phyloP scores from a whole-genome alignment of 2,113 vertebrate species.

The Clarias macrocephalus region DNA sequence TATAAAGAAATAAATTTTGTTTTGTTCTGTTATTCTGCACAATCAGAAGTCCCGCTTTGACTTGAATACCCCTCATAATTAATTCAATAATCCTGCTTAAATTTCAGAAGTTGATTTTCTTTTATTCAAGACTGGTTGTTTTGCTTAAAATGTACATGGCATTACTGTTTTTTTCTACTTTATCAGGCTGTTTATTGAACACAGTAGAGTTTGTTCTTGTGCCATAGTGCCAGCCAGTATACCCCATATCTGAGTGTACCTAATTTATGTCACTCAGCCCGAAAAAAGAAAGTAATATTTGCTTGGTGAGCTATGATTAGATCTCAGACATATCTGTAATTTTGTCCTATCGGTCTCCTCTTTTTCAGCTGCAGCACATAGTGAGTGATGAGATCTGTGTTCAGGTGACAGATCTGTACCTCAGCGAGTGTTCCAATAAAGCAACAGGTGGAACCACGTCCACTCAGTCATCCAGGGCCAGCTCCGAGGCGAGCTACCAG shows the following conservation, averaged over 20 bases:
- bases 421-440: constrained; percentile 82
- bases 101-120: background rate
- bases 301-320: no score
- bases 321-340: background rate
- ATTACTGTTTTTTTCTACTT: background rate
- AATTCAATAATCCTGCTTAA: background rate
- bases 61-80: no score
- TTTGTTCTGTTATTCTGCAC: no score
- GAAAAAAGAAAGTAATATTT: background rate
- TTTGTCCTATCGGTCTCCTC: background rate
- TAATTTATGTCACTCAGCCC: background rate
- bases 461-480: constrained; percentile 77
- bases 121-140: background rate
- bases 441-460: constrained; percentile 84
- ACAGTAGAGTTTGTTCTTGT: background rate
- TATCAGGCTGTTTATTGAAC: background rate
- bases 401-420: constrained; percentile 91
- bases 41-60: no score
- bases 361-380: constrained; percentile 90
- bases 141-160: background rate
- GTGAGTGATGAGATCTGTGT: constrained; percentile 93
- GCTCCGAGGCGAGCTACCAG: constrained; percentile 85
- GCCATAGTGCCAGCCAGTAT: background rate
- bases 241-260: background rate
- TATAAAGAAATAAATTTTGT: no score